Percentiles rank a stretch among this genome's conserved stretches.
Evolutionary conservation across 2,113 vertebrate genomes (phyloP).

Genomic region (Calidris pygmaea): DNA sequence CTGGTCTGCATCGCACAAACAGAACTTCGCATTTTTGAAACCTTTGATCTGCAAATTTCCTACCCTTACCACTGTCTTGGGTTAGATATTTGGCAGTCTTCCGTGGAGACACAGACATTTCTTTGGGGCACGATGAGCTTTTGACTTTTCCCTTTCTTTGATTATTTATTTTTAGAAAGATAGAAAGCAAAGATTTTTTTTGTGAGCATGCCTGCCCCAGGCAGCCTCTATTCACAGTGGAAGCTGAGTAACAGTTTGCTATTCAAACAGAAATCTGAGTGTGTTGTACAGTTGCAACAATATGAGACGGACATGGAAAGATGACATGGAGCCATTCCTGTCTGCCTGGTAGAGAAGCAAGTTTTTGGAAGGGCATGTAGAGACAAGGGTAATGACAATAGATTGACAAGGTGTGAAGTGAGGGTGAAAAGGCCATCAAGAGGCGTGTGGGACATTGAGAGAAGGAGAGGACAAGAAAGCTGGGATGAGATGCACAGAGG

Average conservation of each 20-base stretch:
- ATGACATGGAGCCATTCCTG: neutral
- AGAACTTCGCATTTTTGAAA: neutral
- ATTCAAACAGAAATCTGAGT: slow-evolving; percentile 43
- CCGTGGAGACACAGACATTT: neutral
- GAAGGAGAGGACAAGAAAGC: neutral
- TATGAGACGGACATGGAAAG: neutral
- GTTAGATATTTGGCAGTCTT: slow-evolving; percentile 14
- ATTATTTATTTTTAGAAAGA: slow-evolving; percentile 53
- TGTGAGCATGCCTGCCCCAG: slow-evolving; percentile 4
- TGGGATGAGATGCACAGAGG: neutral
- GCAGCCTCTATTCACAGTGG: slow-evolving; percentile 45
- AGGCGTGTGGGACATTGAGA: fast-evolving
- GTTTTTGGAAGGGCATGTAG: neutral
- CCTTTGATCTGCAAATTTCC: slow-evolving; percentile 19
- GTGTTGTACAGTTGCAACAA: neutral
- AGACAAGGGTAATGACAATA: neutral
- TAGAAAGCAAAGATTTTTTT: slow-evolving; percentile 34
- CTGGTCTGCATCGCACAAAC: slow-evolving; percentile 1
- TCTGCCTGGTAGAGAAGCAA: neutral
- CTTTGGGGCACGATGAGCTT: slow-evolving; percentile 33
- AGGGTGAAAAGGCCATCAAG: neutral
- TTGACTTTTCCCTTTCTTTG: slow-evolving; percentile 50
- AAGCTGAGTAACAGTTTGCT: slow-evolving; percentile 46
- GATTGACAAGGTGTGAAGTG: neutral
- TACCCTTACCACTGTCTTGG: neutral